Base-by-base conservation (phyloP, 2,888 invertebrate genomes). In the Eilema sororculum region DNA sequence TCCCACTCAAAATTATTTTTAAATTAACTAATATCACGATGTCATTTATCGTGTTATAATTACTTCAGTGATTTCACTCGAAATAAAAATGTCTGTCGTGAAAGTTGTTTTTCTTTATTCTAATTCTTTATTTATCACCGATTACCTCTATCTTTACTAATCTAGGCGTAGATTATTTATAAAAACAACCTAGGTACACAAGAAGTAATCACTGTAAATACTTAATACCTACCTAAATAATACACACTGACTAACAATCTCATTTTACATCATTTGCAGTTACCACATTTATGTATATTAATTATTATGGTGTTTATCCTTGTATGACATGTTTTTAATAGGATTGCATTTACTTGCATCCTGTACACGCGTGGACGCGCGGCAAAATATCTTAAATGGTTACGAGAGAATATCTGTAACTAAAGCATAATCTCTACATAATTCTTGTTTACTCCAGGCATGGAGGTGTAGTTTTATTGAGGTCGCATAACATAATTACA, bases 51-150 rank as follows among this genome's bases (percentile, higher is more conserved):
- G n/a, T n/a, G n/a, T n/a, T n/a, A 28, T 28, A 5, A 28, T 28
- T 20, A 46, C 3, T 46, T 46, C 0, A 6, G 46, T n/a, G 20
- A n/a, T n/a, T 52, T n/a, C 52, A 52, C n/a, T 20, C n/a, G 20
- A 52, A 52, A n/a, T 52, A 52, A 52, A n/a, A 52, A 52, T 16
- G 52, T 52, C 52, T n/a, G 52, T 52, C n/a, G 52, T 52, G 52
- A 52, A 52, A 1, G n/a, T n/a, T 52, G 52, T 52, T n/a, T 52
- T 52, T 52, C 9, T n/a, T 52, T 9, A 52, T 52, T 52, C 52
- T 52, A n/a, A 52, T 46, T 46, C 20, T 6, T 46, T 20, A 46
- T 46, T 46, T 46, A 46, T 52, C 52, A 52, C 8, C 52, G 52
- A 52, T 52, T 52, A 52, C 8, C n/a, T 52, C 20, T 52, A 52